A percentile compares a stretch with the other conserved stretches of the same genome.
phyloP scores from a whole-genome alignment of 2,113 vertebrate species.

The Sinocyclocheilus anophthalmus region DNA sequence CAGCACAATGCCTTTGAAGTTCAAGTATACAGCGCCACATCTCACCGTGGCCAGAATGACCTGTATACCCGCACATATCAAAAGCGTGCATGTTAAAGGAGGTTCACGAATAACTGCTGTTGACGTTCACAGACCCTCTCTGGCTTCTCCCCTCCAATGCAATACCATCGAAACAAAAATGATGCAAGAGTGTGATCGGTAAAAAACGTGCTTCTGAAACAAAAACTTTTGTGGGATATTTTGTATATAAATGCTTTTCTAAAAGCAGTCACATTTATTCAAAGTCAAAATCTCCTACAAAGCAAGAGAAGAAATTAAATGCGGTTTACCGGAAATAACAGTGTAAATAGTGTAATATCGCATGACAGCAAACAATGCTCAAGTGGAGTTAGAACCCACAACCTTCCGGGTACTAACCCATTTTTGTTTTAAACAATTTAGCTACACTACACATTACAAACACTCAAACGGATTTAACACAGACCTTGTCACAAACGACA shows the following conservation, averaged over 20 bases:
- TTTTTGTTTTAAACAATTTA: not conserved
- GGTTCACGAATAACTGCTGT: slow-evolving; percentile 36
- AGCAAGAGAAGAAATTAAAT: not conserved
- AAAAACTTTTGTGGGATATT: not conserved
- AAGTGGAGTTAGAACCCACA: not conserved
- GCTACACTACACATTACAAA: not conserved
- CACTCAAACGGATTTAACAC: not conserved
- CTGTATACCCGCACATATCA: slow-evolving; percentile 55
- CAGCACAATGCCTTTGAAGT: slow-evolving; percentile 65
- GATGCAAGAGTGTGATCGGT: slow-evolving; percentile 62
- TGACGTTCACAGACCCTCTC: not conserved
- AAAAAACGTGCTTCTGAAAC: slow-evolving; percentile 9
- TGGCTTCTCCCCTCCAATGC: slow-evolving; percentile 43
- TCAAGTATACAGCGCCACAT: slow-evolving; percentile 53
- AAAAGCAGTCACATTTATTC: slow-evolving; percentile 6
- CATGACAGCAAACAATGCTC: not conserved
- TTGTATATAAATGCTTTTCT: not conserved
- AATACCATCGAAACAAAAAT: slow-evolving; percentile 58
- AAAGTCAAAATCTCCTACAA: not conserved
- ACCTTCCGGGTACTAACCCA: not conserved
- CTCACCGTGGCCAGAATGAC: slow-evolving; percentile 74
- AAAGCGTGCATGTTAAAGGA: slow-evolving; percentile 11
- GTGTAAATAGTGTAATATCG: not conserved
- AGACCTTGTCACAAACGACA: not conserved
- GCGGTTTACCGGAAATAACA: not conserved